Conservation (phyloP, 2,113 vertebrate species). For the Alethe diademata region DNA sequence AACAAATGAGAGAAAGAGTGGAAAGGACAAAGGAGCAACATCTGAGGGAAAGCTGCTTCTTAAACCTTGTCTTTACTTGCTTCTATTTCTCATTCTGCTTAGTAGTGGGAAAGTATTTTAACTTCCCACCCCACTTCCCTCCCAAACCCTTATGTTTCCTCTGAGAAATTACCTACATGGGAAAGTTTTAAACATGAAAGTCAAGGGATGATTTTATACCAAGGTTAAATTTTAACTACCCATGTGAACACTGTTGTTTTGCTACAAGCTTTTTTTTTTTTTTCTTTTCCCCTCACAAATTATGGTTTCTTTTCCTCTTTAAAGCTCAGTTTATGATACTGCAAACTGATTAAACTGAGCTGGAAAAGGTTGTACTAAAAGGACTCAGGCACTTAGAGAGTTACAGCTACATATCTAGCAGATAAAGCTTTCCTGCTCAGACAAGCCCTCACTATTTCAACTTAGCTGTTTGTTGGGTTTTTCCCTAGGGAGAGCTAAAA, state of each 20-base stretch:
- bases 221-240: background rate
- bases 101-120: background rate
- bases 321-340: background rate
- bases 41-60: background rate
- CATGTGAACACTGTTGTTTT: background rate
- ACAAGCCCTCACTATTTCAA: background rate
- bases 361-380: background rate
- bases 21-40: background rate
- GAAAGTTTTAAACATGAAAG: slow-evolving; percentile 25
- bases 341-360: background rate
- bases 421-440: slow-evolving; percentile 6
- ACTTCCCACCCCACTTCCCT: background rate
- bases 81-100: background rate
- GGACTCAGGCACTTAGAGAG: background rate
- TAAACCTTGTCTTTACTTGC: background rate
- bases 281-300: background rate
- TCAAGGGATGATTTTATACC: background rate
- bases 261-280: background rate
- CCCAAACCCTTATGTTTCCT: background rate
- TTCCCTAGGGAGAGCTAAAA: background rate
- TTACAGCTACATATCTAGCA: background rate
- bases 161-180: background rate
- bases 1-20: background rate
- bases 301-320: background rate
- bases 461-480: background rate